Percentiles rank a stretch among this genome's conserved stretches.
Evolutionary conservation across 2,888 invertebrate genomes (phyloP).

Genomic region (Thereva unica): DNA sequence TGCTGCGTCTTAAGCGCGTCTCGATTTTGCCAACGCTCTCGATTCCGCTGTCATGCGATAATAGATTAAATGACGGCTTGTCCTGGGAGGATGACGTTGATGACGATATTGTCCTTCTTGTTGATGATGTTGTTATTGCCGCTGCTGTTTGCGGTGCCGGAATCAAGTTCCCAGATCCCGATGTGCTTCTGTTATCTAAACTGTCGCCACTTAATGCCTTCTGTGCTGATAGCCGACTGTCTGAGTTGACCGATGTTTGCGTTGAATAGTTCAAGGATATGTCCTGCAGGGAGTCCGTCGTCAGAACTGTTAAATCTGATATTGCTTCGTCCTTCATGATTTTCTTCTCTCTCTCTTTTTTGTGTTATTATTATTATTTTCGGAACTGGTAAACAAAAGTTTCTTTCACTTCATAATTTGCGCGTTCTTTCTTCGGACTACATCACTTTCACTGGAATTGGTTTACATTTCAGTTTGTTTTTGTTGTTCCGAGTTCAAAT

Average conservation of each 20-base stretch:
- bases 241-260: constrained; percentile 5
- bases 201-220: background rate
- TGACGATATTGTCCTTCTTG: background rate
- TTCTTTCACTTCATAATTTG: too few relatives aligned
- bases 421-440: too few relatives aligned
- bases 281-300: constrained; percentile 13
- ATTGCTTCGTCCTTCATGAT: constrained; percentile 24
- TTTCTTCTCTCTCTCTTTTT: background rate
- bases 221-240: constrained; percentile 1
- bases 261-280: constrained; percentile 16
- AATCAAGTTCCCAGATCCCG: constrained; percentile 18
- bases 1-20: constrained; percentile 34
- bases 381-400: too few relatives aligned
- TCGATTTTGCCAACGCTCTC: constrained; percentile 49
- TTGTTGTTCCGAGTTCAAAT: too few relatives aligned
- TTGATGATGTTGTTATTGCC: background rate
- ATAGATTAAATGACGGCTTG: constrained; percentile 47
- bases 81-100: background rate
- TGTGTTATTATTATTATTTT: too few relatives aligned
- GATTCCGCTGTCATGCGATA: constrained; percentile 58
- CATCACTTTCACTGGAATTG: too few relatives aligned
- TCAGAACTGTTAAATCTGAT: constrained; percentile 1
- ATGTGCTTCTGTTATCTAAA: constrained; percentile 16
- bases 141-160: constrained; percentile 10
- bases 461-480: too few relatives aligned